Conservation (phyloP, 2,888 invertebrate genomes). For the Ophioninae sp. region DNA sequence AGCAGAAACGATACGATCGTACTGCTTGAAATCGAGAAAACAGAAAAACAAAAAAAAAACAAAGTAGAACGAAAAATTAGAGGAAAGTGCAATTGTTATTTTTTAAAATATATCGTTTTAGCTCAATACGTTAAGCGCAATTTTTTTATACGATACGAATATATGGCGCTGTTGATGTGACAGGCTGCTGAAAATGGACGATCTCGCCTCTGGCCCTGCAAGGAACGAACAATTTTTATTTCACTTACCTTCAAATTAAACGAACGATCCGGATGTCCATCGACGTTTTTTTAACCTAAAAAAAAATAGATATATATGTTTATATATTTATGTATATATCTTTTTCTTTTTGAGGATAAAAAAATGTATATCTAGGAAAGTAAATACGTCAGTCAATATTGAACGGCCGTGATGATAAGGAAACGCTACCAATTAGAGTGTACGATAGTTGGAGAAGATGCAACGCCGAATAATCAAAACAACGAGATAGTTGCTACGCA, state of each 20-base stretch:
- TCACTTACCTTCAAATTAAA: background rate
- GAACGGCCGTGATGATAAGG: constrained; percentile 58
- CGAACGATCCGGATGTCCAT: background rate
- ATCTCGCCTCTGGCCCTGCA: constrained; percentile 22
- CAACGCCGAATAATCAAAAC: constrained; percentile 50
- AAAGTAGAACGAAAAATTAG: constrained; percentile 33
- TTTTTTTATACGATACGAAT: constrained; percentile 20
- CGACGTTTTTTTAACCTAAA: constrained; percentile 5
- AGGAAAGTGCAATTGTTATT: constrained; percentile 43
- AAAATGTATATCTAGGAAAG: constrained; percentile 19
- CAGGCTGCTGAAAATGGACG: constrained; percentile 20
- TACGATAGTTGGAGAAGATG: constrained; percentile 28
- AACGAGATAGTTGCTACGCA: constrained; percentile 49
- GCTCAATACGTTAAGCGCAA: constrained; percentile 23
- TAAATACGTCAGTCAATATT: constrained; percentile 60
- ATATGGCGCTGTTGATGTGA: background rate
- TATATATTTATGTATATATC: background rate
- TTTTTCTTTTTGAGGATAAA: background rate
- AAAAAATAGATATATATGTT: background rate
- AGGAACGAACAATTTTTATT: background rate
- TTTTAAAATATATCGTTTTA: constrained; percentile 35
- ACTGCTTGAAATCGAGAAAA: constrained; percentile 39
- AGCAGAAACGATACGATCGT: constrained; percentile 38
- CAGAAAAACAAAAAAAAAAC: background rate
- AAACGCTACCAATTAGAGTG: constrained; percentile 34